Evolutionary conservation across 2,888 invertebrate genomes (phyloP).

Genomic region (Pterostichus niger): DNA sequence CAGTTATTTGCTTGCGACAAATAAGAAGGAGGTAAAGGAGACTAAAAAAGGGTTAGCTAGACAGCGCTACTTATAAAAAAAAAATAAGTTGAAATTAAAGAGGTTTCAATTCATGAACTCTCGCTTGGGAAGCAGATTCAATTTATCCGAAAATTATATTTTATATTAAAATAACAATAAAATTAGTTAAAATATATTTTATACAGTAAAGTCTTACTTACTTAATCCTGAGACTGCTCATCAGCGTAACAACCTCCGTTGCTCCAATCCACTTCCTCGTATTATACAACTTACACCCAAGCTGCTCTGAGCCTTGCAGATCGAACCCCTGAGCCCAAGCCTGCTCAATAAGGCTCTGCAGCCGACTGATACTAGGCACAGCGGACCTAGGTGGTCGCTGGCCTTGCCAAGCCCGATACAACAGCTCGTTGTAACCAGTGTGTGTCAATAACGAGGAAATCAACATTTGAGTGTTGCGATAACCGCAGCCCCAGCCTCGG

Average conservation of each 20-base stretch:
- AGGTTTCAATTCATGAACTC: too few species aligned
- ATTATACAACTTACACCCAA: conserved; percentile 89
- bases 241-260: conserved; percentile 91
- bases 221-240: conserved; percentile 88
- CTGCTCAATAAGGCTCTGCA: conserved; percentile 91
- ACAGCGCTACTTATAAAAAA: too few species aligned
- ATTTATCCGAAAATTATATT: too few species aligned
- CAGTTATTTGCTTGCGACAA: too few species aligned
- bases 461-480: conserved; percentile 94
- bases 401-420: conserved; percentile 77
- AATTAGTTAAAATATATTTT: too few species aligned
- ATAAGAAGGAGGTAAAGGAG: too few species aligned
- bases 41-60: too few species aligned
- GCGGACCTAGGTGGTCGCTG: conserved; percentile 81
- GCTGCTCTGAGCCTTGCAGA: conserved; percentile 90
- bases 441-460: conserved; percentile 88
- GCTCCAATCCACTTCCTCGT: conserved; percentile 97
- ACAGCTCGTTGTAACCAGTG: conserved; percentile 84
- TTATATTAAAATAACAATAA: too few species aligned
- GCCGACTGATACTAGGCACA: conserved; percentile 91
- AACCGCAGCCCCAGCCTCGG: conserved; percentile 96
- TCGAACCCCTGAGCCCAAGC: conserved; percentile 92
- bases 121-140: too few species aligned
- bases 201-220: conserved; percentile 77
- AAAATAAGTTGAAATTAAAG: too few species aligned